A percentile compares a stretch with the other conserved stretches of the same genome.
Conservation (phyloP, 1,140 invertebrate genomes). For the Phortica variegata region DNA sequence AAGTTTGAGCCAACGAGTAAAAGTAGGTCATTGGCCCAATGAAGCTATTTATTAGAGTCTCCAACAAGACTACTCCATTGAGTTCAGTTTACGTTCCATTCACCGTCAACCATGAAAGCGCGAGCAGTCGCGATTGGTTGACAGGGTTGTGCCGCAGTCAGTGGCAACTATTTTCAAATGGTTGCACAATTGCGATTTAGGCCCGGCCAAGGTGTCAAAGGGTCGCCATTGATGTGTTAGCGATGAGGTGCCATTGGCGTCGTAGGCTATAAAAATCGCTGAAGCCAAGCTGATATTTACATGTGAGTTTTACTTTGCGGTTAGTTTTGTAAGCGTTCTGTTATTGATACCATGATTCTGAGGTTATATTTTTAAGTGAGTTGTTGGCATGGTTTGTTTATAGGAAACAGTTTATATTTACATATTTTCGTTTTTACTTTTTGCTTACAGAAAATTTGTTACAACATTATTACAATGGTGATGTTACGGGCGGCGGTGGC, state of each 20-base stretch:
- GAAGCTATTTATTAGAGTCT: conserved; percentile 12
- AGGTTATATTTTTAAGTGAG: conserved; percentile 5
- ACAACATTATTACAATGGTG: conserved; percentile 42
- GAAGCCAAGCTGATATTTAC: neutral
- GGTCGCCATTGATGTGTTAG: neutral
- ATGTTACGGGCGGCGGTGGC: conserved; percentile 20
- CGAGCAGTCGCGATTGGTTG: conserved; percentile 7
- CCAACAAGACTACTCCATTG: neutral
- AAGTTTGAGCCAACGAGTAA: neutral
- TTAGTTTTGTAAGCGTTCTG: too few relatives aligned
- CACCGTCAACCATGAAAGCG: conserved; percentile 10
- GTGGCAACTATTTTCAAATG: conserved; percentile 36
- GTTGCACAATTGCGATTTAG: conserved; percentile 23
- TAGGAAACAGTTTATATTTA: neutral
- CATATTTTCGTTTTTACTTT: neutral
- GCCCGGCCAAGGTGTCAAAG: conserved; percentile 6
- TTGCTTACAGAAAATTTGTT: conserved; percentile 35
- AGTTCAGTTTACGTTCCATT: conserved; percentile 38
- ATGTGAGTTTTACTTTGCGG: conserved; percentile 9
- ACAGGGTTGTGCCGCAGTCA: conserved; percentile 2
- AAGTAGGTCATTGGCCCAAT: conserved; percentile 37
- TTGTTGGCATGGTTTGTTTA: conserved; percentile 19
- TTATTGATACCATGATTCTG: too few relatives aligned
- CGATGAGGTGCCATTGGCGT: neutral
- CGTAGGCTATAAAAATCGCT: neutral